Base-by-base conservation (phyloP, 1,140 invertebrate genomes). In the Drusus annulatus region DNA sequence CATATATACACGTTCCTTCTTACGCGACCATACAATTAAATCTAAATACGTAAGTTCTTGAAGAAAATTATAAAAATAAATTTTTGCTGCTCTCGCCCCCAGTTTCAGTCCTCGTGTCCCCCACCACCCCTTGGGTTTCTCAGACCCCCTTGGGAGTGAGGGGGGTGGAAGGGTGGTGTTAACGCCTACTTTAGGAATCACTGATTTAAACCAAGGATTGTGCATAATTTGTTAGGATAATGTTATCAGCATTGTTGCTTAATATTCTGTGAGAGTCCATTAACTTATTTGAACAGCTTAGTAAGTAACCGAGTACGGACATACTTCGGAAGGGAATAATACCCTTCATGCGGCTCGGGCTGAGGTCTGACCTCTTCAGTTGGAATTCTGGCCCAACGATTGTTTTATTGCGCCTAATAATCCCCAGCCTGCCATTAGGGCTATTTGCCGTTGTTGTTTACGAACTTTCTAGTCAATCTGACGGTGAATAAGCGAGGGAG, bases 401-500 rank as follows among this genome's bases (percentile, higher is more conserved):
- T 58, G 54, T 58, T 58, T 58, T 7, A 58, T 58, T 58, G 19
- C 21, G 54, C 54, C 21, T 58, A 60, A 60, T 60, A 23, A 17
- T 17, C 56, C 56, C 36, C 36, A 2, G 36, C 13, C 36, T 8
- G 10, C 36, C 10, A 45, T 45, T 45, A 45, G 36, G 36, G 36
- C 36, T 21, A 21, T 60, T 21, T 3, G 17, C n/a, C 21, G 62
- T 25, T 25, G 23, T 45, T 25, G 62, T 16, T 65, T 25, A 31
- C 36, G 6, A 65, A 65, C 62, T 65, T 65, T 65, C 62, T 65
- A 28, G 13, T n/a, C 21, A 65, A 16, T 60, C 56, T 60, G 7
- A 60, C 56, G 56, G 23, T 60, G 56, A 23, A 7, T 31, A 28
- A 65, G 62, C 36, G 21, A 31, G 25, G 25, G 36, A 65, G 62